phyloP scores from a whole-genome alignment of 2,888 invertebrate genomes.

The Eupelmus urozonus region DNA sequence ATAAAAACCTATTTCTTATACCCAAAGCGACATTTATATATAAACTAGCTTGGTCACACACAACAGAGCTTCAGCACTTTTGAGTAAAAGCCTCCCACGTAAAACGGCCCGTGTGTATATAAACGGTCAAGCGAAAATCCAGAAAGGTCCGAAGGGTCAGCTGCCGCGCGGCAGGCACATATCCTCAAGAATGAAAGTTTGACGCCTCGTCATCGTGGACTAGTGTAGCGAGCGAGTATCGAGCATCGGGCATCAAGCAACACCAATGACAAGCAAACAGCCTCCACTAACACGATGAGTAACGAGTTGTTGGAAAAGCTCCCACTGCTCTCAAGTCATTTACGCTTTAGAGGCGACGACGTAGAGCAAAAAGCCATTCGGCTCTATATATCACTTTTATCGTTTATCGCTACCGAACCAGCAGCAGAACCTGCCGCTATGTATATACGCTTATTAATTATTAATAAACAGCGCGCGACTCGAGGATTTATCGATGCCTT shows the following conservation, averaged over 20 bases:
- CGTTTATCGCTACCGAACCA: slow-evolving; percentile 67
- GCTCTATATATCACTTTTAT: slow-evolving; percentile 67
- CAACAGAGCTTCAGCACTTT: too few relatives aligned
- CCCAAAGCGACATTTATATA: too few relatives aligned
- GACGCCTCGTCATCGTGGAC: slow-evolving; percentile 29
- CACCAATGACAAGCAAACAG: slow-evolving; percentile 47
- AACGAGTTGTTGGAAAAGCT: slow-evolving; percentile 56
- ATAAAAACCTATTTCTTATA: too few relatives aligned
- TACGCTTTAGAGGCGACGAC: neutral
- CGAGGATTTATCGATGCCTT: too few relatives aligned
- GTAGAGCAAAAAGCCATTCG: slow-evolving; percentile 35
- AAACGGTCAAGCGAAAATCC: neutral
- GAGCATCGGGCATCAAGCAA: too few relatives aligned
- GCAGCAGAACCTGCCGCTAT: too few relatives aligned
- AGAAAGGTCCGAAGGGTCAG: neutral
- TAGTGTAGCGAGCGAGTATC: neutral
- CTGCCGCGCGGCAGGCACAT: too few relatives aligned
- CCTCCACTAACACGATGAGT: slow-evolving; percentile 52
- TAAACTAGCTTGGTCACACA: too few relatives aligned
- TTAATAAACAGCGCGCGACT: slow-evolving; percentile 67
- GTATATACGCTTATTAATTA: slow-evolving; percentile 66
- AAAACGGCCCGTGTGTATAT: too few relatives aligned
- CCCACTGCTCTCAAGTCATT: neutral
- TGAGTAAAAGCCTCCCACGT: too few relatives aligned
- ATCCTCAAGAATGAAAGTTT: neutral